Percentiles rank a stretch among this genome's conserved stretches.
Conservation (phyloP, 2,888 invertebrate species). For the Philereme transversata region DNA sequence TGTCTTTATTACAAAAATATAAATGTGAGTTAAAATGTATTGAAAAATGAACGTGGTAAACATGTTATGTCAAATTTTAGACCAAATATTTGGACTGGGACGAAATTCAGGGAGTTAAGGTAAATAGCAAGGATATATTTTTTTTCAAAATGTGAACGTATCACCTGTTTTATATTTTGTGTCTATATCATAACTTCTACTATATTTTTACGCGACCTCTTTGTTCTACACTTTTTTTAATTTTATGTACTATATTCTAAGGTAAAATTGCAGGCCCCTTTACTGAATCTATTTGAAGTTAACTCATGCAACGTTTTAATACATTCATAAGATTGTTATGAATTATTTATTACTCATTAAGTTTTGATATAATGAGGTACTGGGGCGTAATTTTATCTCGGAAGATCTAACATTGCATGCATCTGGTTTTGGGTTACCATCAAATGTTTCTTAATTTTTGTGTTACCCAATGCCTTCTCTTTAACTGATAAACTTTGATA, state of each 20-base stretch:
- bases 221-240: neutral
- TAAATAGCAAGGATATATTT: slow-evolving; percentile 19
- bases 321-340: too few relatives aligned
- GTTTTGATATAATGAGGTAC: too few relatives aligned
- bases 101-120: slow-evolving; percentile 12
- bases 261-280: too few relatives aligned
- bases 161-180: slow-evolving; percentile 7
- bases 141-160: slow-evolving; percentile 21
- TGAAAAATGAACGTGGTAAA: neutral
- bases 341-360: too few relatives aligned
- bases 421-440: slow-evolving; percentile 9
- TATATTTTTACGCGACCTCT: neutral
- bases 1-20: too few relatives aligned
- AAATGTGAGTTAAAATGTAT: too few relatives aligned
- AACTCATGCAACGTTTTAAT: too few relatives aligned
- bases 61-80: neutral
- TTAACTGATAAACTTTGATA: neutral
- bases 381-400: too few relatives aligned
- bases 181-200: slow-evolving; percentile 3
- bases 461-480: neutral
- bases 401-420: neutral
- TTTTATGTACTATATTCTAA: too few relatives aligned
- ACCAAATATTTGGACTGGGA: neutral
- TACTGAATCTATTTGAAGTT: too few relatives aligned
- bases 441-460: neutral